A percentile compares a stretch with the other conserved stretches of the same genome.
Evolutionary conservation across 2,888 invertebrate species (phyloP).

Genomic region (Cephus pulcher): DNA sequence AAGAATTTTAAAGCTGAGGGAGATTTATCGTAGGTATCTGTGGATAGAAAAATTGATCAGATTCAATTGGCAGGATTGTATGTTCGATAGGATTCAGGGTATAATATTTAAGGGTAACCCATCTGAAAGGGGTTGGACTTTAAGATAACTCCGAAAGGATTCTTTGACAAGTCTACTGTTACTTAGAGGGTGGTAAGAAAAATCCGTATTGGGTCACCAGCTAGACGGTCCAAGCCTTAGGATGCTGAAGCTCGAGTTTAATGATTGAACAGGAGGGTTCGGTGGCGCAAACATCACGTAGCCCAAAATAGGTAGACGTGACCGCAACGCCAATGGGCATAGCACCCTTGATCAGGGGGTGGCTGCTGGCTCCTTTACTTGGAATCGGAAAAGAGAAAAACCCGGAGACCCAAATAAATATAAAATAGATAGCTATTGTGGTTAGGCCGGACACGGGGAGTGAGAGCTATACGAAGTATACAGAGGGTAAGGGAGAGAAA

Average conservation of each 20-base stretch:
- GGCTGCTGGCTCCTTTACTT: background rate
- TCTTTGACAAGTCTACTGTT: conserved; percentile 4
- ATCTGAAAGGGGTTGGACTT: conserved; percentile 9
- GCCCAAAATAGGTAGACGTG: conserved; percentile 60
- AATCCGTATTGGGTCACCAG: background rate
- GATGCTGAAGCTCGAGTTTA: conserved; percentile 40
- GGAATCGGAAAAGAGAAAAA: conserved; percentile 20
- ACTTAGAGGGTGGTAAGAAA: conserved; percentile 9
- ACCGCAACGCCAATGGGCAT: conserved; percentile 49
- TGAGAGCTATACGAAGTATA: background rate
- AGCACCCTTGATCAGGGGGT: background rate
- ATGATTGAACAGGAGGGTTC: conserved; percentile 51
- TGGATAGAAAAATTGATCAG: background rate
- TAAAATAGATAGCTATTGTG: conserved; percentile 35
- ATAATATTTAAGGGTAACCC: conserved; percentile 18
- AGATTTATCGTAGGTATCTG: background rate
- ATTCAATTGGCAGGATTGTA: background rate
- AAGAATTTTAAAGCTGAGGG: background rate
- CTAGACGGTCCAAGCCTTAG: background rate
- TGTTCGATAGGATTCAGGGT: background rate
- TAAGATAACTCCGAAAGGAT: background rate
- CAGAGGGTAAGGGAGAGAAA: background rate
- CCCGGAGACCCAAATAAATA: conserved; percentile 40
- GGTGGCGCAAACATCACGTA: conserved; percentile 58
- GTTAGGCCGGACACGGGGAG: conserved; percentile 18